Evolutionary conservation across 2,888 invertebrate genomes (phyloP), one percentile per base, ranked within the genome.

Genomic region (Oscheius onirici): DNA sequence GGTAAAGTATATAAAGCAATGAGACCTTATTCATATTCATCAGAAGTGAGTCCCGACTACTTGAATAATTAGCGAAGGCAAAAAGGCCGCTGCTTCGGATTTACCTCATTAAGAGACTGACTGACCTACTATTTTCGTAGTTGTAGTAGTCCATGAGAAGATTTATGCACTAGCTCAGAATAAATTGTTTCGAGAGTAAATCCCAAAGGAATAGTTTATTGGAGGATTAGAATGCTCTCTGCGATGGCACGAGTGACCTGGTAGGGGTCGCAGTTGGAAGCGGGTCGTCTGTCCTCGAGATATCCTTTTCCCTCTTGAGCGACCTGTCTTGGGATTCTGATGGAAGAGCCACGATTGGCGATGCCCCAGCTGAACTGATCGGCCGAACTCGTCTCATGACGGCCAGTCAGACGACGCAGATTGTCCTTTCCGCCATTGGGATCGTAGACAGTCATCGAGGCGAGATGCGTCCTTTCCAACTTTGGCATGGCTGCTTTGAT

Each of bases 331-430:
- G 86, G 85, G 61, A 87, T 84, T 43, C 87, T 81, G 20, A 87
- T 75, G 11, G 83, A 84, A 51, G 79, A 80, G 8, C 78, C 82
- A 34, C 86, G 83, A 69, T 84, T 80, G 28, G 86, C 86, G 20
- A 86, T 75, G 20, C 86, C 86, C 78, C 82, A 83, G 83, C 95
- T 95, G 89, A 99, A 97, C 88, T 96, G 94, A 88, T 95, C 93
- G 88, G 96, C 96, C 84, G 93, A 94, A 86, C 95, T 95, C 2
- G 97, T 97, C 90, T 97, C 97, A 88, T 94, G 95, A 83, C 91
- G 92, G 72, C 97, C 97, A 70, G 95, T 97, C 75, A 97, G 91
- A 77, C 97, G 92, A 75, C 95, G 92, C 88, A 93, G 94, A 89
- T 97, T 97, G 90, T 97, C 97, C 88, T 93, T 93, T 73, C 97